A percentile compares a stretch with the other conserved stretches of the same genome.
Conservation (phyloP, 2,888 invertebrate species). For the Drosophila mimica region DNA sequence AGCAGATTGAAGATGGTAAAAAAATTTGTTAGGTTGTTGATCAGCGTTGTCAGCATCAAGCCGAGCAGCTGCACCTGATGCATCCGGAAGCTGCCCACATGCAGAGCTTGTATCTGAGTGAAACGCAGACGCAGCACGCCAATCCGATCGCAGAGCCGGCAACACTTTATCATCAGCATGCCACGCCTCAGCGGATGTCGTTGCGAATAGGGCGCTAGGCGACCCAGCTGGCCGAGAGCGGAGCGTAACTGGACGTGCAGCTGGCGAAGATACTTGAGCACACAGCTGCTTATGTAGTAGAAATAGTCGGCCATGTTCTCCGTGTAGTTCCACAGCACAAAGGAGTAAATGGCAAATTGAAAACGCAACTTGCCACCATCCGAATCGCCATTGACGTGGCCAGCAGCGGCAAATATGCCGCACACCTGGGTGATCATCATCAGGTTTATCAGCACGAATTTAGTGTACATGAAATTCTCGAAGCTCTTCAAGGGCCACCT, state of each 20-base stretch:
- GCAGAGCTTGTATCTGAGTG: conserved; percentile 54
- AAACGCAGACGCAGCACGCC: conserved; percentile 45
- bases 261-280: conserved; percentile 69
- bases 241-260: conserved; percentile 58
- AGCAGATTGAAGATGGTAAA: conserved; percentile 77
- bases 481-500: conserved; percentile 55
- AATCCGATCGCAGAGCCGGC: conserved; percentile 61
- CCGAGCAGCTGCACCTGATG: conserved; percentile 79
- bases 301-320: conserved; percentile 81
- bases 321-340: conserved; percentile 80
- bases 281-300: conserved; percentile 71
- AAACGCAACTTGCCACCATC: conserved; percentile 44
- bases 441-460: conserved; percentile 72
- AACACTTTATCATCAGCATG: conserved; percentile 40
- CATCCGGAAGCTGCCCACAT: conserved; percentile 61
- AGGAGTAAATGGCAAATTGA: conserved; percentile 71
- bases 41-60: conserved; percentile 71
- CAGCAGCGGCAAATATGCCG: conserved; percentile 59
- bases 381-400: conserved; percentile 10
- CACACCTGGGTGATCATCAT: conserved; percentile 75
- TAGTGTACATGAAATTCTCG: conserved; percentile 70
- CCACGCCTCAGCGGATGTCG: conserved; percentile 28
- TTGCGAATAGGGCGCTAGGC: not conserved
- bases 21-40: conserved; percentile 76
- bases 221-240: conserved; percentile 34